Base-by-base conservation (phyloP, 2,797 vertebrate genomes). In the Arremon aurantiirostris region DNA sequence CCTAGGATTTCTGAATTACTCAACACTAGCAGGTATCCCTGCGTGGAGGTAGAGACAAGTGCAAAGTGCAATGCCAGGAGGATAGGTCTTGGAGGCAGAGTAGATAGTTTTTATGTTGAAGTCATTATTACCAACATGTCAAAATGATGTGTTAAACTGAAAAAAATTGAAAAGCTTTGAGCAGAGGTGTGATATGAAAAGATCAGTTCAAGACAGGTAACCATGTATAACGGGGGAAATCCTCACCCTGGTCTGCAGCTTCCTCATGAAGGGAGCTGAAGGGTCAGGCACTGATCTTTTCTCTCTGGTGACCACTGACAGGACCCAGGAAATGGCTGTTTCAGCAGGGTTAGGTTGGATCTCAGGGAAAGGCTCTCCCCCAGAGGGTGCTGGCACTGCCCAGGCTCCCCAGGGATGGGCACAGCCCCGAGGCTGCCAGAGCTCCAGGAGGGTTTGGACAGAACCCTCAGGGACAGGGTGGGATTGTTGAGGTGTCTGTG, bases 311-410 rank as follows among this genome's bases (percentile, higher is more conserved):
- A 15, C 56, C 16, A 30, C 42, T 14, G 21, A 19, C 35, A 50
- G 24, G 0, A 44, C 23, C 5, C 4, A 55, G 42, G 42, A 9
- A 10, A 26, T 0, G 0, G 3, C 35, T 56, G 41, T 22, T 16
- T 1, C 49, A 56, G 37, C 35, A 4, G 42, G 20, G 0, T 56
- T 18, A 1, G 19, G 4, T 3, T 0, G 42, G 28, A 2, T 26
- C 2, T 53, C 46, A 53, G 53, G 23, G 2, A 7, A 37, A 82
- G 23, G 9, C 1, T 82, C 11, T 76, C 7, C n/a, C 37, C 16
- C 49, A 44, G 49, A 50, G 49, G 13, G 9, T 56, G 5, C 8
- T 32, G 63, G n/a, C 76, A 19, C n/a, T 65, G 46, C 5, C 1
- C 52, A 39, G 39, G 35, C 20, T 63, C 16, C 39, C 23, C 56